Evolutionary conservation across 1,140 invertebrate genomes (phyloP).

Genomic region (Aplysia californica): DNA sequence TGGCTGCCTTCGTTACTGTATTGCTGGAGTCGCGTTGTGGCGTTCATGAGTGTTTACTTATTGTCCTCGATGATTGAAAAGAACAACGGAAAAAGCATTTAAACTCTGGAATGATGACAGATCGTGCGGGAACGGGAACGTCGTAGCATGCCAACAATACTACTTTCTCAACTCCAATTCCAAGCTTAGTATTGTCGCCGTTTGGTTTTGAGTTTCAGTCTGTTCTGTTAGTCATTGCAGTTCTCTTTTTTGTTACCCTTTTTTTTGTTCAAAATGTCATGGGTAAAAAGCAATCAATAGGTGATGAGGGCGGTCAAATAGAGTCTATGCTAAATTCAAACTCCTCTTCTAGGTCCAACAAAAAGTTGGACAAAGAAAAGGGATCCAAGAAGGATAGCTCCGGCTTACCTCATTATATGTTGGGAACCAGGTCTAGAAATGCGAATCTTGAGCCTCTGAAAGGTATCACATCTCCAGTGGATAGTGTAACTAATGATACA

Average conservation of each 20-base stretch:
- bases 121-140: not conserved
- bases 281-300: not conserved
- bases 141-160: no score
- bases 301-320: not conserved
- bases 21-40: not conserved
- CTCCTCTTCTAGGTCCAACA: slow-evolving; percentile 36
- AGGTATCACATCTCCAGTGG: not conserved
- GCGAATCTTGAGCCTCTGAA: slow-evolving; percentile 38
- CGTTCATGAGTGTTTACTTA: not conserved
- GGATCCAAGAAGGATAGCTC: slow-evolving; percentile 26
- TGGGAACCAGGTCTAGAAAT: slow-evolving; percentile 41
- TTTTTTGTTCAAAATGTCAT: not conserved
- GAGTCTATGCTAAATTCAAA: not conserved
- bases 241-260: not conserved
- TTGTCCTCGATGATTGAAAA: not conserved
- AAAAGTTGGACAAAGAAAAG: slow-evolving; percentile 56
- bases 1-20: not conserved
- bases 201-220: no score
- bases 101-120: not conserved
- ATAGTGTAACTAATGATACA: not conserved
- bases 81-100: not conserved
- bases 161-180: no score
- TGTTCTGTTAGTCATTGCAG: no score
- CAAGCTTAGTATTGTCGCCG: no score
- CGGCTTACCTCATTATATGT: slow-evolving; percentile 53